Evolutionary conservation across 2,888 invertebrate species (phyloP), one percentile per base, ranked within the genome.

Genomic region (Diplolepis rosae): DNA sequence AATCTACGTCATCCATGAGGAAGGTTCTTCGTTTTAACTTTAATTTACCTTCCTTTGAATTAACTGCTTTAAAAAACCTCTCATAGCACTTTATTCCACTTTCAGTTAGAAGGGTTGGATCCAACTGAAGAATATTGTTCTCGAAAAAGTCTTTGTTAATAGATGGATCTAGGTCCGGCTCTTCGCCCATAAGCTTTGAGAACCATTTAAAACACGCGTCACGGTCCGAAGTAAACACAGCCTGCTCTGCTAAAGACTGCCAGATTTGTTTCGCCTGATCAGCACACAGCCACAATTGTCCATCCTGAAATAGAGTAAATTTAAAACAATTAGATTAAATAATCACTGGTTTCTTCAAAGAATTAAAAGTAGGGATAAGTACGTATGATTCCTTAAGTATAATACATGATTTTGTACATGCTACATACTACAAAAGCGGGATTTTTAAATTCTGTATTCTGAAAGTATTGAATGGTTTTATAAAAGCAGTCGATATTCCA

Each of bases 131-230:
- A 80, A 98, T 95, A 87, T 98, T 98, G 83, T 95, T 94, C 89
- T 97, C 96, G 90, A 98, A 98, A 90, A 99, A 99, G 89, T 97
- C 96, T 87, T 95, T 93, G 85, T 97, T 97, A 70, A 98, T 97
- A 80, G 97, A 96, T 1, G 98, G 98, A 90, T 98, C 98, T 68
- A 98, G 90, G 89, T 98, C 98, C 0, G 98, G 98, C 86, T 98
- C 98, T 81, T 98, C 98, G 18, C 96, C 96, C 97, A 97, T 97
- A 42, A 97, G 90, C 90, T 98, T 98, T 45, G 98, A 96, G 90
- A 98, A 98, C 98, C 98, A 98, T 83, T 96, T 95, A 90, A 98
- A 99, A 89, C 98, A 98, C 35, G 98, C 96, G 89, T 99, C 98
- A 45, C 98, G 92, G 89, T 99, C 98, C 1, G 95, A 94, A 13